A percentile compares a stretch with the other conserved stretches of the same genome.
Conservation (phyloP, 2,113 vertebrate genomes). For the Mionectes macconnelli region DNA sequence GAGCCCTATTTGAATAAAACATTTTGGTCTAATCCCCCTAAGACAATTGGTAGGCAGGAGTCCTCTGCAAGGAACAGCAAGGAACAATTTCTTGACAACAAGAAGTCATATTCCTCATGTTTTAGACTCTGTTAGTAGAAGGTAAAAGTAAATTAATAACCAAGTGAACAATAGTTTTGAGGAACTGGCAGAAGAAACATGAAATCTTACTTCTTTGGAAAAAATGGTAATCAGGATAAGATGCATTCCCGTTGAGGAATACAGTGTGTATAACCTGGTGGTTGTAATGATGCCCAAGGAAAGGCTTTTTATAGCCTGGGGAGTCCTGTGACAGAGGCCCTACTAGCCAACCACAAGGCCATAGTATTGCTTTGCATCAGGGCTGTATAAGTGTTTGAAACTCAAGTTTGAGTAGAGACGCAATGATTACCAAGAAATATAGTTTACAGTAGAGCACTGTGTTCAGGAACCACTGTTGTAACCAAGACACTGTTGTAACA, state of each 20-base stretch:
- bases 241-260: background rate
- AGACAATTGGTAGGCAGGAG: background rate
- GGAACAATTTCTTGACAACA: background rate
- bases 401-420: background rate
- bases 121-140: background rate
- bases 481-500: background rate
- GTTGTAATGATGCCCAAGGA: background rate
- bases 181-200: background rate
- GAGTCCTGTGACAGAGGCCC: background rate
- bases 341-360: background rate
- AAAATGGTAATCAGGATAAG: background rate
- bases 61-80: background rate
- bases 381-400: background rate
- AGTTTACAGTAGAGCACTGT: background rate
- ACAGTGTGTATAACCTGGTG: background rate
- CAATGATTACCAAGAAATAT: background rate
- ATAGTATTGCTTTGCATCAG: background rate
- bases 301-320: background rate
- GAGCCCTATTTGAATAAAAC: background rate
- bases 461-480: background rate
- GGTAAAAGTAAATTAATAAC: background rate
- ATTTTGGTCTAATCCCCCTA: background rate
- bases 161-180: background rate
- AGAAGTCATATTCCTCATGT: background rate
- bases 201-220: background rate